A percentile compares a stretch with the other conserved stretches of the same genome.
Evolutionary conservation across 2,888 invertebrate genomes (phyloP).

Genomic region (Neria commutata): DNA sequence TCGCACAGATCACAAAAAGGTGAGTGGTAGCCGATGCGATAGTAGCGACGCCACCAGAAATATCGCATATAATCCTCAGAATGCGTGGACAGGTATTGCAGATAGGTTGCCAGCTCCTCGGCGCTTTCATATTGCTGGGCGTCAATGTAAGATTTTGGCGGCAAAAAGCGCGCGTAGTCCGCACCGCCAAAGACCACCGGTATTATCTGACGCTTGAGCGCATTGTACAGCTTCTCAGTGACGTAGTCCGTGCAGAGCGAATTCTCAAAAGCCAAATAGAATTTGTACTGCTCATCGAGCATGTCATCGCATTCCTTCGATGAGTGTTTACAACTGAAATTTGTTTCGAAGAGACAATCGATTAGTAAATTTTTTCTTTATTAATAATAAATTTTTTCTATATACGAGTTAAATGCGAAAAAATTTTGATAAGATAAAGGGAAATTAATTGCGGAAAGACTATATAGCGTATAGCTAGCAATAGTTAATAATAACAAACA

Average conservation of each 20-base stretch:
- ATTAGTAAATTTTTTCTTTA: neutral
- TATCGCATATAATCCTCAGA: conserved; percentile 68
- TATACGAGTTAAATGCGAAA: neutral
- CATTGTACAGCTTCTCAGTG: conserved; percentile 67
- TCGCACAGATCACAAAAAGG: conserved; percentile 56
- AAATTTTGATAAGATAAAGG: no score
- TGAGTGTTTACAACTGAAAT: conserved; percentile 47
- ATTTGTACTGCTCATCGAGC: conserved; percentile 68
- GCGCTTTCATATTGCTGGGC: conserved; percentile 68
- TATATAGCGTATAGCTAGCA: no score
- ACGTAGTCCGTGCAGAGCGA: conserved; percentile 74
- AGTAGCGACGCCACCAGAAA: conserved; percentile 69
- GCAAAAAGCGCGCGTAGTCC: conserved; percentile 67
- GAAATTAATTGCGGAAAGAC: no score
- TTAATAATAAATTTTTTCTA: neutral
- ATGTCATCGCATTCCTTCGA: conserved; percentile 56
- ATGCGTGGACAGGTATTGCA: conserved; percentile 61
- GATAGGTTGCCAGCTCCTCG: conserved; percentile 66
- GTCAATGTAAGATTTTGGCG: conserved; percentile 70
- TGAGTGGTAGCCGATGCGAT: conserved; percentile 57
- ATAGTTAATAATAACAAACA: no score
- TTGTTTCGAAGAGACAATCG: neutral
- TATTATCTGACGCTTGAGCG: conserved; percentile 61
- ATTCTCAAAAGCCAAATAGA: conserved; percentile 73
- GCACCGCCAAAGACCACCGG: conserved; percentile 74